Evolutionary conservation across 2,888 invertebrate species (phyloP), one percentile per base, ranked within the genome.

Genomic region (Asteroscopus sphinx): DNA sequence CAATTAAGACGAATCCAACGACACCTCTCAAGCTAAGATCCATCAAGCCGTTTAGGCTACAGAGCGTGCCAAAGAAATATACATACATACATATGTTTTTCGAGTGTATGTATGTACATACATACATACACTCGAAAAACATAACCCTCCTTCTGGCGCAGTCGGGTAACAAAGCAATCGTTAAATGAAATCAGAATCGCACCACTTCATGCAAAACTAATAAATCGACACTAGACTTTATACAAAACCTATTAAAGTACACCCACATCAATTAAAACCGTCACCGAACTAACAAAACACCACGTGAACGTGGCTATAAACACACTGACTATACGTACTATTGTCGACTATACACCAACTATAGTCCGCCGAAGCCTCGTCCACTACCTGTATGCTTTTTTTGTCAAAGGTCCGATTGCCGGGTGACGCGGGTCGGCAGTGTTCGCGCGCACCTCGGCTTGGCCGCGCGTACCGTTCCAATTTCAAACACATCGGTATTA

Each of bases 331-430:
- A n/a, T n/a, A n/a, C n/a, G n/a, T n/a, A n/a, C n/a, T n/a, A n/a
- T n/a, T n/a, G n/a, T n/a, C n/a, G n/a, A n/a, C n/a, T n/a, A 21
- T 21, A 6, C 6, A 21, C 21, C 21, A 4, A 21, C 21, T 21
- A 35, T 36, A 52, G 42, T 46, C 73, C 33, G 17, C 52, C 52
- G 67, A 68, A 74, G 63, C 68, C 63, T 69, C 62, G 67, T 46
- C 54, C 62, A 69, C 71, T 87, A 87, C 87, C 86, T 87, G 86
- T 85, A 48, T 53, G 74, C 78, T 88, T 88, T 88, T 89, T 91
- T 86, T 87, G 86, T 87, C 87, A 88, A 88, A 87, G 88, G 87
- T 87, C 86, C 83, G 87, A 84, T 81, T 78, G 64, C 68, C 80
- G 78, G 89, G 87, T 88, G 69, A 68, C 25, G 46, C 86, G 80